Percentiles rank a stretch among this genome's conserved stretches.
Conservation (phyloP, 2,888 invertebrate genomes). For the Hoplodrina ambigua region DNA sequence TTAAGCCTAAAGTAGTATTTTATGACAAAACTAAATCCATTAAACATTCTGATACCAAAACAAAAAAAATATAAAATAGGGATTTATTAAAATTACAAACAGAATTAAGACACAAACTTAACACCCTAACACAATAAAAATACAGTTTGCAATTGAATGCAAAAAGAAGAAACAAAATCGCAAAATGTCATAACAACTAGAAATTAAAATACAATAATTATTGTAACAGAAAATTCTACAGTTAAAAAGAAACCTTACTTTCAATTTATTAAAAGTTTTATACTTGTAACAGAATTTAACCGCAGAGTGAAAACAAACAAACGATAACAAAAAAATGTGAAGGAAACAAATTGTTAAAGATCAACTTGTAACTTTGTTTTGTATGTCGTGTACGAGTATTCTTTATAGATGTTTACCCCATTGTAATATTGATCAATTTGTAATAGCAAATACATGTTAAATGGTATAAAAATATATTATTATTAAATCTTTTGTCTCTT, state of each 20-base stretch:
- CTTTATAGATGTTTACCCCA: too few relatives aligned
- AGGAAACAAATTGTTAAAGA: too few relatives aligned
- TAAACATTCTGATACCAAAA: not conserved
- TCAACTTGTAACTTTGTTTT: too few relatives aligned
- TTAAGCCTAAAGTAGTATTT: conserved; percentile 13
- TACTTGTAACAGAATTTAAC: too few relatives aligned
- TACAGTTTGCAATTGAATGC: not conserved
- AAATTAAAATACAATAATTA: not conserved
- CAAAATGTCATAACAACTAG: not conserved
- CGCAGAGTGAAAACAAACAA: too few relatives aligned
- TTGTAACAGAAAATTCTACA: not conserved
- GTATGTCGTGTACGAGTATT: too few relatives aligned
- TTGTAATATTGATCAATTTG: too few relatives aligned
- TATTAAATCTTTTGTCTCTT: too few relatives aligned
- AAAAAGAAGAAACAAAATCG: not conserved
- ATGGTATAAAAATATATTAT: too few relatives aligned
- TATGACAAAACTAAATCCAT: conserved; percentile 19
- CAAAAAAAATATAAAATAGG: not conserved
- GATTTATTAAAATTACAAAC: not conserved
- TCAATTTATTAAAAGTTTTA: not conserved
- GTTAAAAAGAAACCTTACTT: not conserved
- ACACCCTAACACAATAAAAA: not conserved
- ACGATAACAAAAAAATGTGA: too few relatives aligned
- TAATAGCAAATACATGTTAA: too few relatives aligned
- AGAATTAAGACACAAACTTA: not conserved